Base-by-base conservation (phyloP, 1,140 invertebrate genomes). In the Eurosta solidaginis region DNA sequence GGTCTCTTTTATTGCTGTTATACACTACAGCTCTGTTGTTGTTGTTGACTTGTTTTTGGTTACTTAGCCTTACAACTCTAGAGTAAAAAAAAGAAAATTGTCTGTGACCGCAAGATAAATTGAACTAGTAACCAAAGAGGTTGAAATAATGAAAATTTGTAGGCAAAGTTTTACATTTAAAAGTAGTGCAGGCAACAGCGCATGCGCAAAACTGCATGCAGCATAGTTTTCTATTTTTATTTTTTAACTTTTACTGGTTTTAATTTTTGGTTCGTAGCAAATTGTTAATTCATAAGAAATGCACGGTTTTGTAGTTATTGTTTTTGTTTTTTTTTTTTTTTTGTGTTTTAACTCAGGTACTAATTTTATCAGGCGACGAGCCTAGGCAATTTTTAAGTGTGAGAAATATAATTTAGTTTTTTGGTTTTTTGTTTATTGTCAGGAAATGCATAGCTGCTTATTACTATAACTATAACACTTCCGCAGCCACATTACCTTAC, bases 241-340 rank as follows among this genome's bases (percentile, higher is more conserved):
- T n/a, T 59, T 36, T n/a, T 33, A n/a, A 29, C 27, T 17, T 17
- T 59, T n/a, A 29, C 29, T 27, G 33, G 14, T n/a, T 68, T 40
- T 20, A 33, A 68, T 12, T 2, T n/a, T n/a, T n/a, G 40, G 27
- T 68, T 68, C 59, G 33, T 68, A 27, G 59, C 33, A 40, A 68
- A 68, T 68, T 68, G 17, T 68, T 68, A 68, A 68, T 68, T 68
- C 59, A 33, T 68, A 68, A 33, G n/a, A 68, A 68, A 40, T 68
- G 33, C 33, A 33, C 33, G n/a, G n/a, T n/a, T n/a, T n/a, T n/a
- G n/a, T n/a, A n/a, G n/a, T n/a, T n/a, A n/a, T n/a, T n/a, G n/a
- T n/a, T n/a, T n/a, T n/a, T n/a, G n/a, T n/a, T n/a, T n/a, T n/a
- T n/a, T n/a, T n/a, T n/a, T n/a, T n/a, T n/a, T n/a, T n/a, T n/a